These are phyloP conservation scores for Aethes cnicana DNA, from an alignment of 2,888 invertebrate species.

Conservation along the genomic window DNA sequence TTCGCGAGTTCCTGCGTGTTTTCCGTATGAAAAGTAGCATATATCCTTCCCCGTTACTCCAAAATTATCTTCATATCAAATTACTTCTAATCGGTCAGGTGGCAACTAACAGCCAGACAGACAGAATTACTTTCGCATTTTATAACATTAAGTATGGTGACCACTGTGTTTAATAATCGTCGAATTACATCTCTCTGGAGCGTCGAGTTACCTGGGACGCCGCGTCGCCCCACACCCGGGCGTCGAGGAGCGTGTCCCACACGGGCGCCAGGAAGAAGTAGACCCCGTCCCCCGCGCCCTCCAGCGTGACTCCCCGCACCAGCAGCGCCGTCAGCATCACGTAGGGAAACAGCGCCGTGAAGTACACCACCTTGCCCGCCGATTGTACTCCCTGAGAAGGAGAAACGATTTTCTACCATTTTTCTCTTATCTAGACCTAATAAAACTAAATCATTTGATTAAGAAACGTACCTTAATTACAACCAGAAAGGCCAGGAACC, in stretches of 20 bases:
- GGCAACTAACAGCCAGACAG: no score
- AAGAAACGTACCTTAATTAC: constrained; percentile 89
- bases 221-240: constrained; percentile 90
- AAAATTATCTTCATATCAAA: no score
- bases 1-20: no score
- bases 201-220: constrained; percentile 86
- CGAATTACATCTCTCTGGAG: no score
- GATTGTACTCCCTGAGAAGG: constrained; percentile 89
- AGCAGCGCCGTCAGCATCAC: constrained; percentile 85
- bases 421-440: no score
- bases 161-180: no score
- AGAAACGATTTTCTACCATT: constrained; percentile 34
- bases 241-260: constrained; percentile 85
- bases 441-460: no score
- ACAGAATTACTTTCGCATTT: no score
- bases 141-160: no score
- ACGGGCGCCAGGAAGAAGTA: constrained; percentile 88
- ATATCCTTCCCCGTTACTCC: no score
- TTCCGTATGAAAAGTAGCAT: no score
- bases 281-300: constrained; percentile 88
- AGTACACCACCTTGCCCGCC: constrained; percentile 92
- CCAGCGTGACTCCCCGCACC: constrained; percentile 84
- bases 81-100: no score
- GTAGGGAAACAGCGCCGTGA: constrained; percentile 88
- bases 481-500: constrained; percentile 93